A percentile compares a stretch with the other conserved stretches of the same genome.
These are phyloP conservation scores for Notarius lentiginosus DNA, from an alignment of 2,113 vertebrate species.

Conservation along the genomic window DNA sequence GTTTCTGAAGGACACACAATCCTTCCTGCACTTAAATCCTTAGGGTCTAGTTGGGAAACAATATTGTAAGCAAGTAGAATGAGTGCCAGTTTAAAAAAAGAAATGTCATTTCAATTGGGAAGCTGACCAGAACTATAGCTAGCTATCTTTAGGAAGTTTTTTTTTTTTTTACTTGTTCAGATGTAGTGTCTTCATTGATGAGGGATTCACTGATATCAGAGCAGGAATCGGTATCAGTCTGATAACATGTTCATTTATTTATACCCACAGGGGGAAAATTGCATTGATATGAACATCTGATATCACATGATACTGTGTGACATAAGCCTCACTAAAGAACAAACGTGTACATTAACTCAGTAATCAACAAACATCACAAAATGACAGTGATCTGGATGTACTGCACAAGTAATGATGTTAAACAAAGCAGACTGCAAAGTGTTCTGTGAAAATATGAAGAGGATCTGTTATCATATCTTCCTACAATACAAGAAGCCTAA, in stretches of 20 bases:
- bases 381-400: background rate
- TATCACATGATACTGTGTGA: background rate
- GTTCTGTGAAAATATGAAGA: background rate
- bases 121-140: background rate
- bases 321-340: background rate
- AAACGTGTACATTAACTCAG: no score
- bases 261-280: background rate
- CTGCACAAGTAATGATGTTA: background rate
- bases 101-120: background rate
- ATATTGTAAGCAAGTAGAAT: background rate
- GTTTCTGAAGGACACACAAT: background rate
- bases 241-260: background rate
- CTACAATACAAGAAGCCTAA: background rate
- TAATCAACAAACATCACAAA: background rate
- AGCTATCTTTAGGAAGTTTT: background rate
- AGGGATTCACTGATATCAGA: background rate
- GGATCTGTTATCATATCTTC: background rate
- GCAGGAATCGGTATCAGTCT: background rate
- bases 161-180: background rate
- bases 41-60: background rate
- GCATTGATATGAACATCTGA: background rate
- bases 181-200: background rate
- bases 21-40: background rate
- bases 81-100: background rate
- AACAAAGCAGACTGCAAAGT: background rate